A percentile compares a stretch with the other conserved stretches of the same genome.
These are phyloP conservation scores for Sigmodon hispidus DNA, from an alignment of 2,113 vertebrate genomes.

Conservation along the genomic window DNA sequence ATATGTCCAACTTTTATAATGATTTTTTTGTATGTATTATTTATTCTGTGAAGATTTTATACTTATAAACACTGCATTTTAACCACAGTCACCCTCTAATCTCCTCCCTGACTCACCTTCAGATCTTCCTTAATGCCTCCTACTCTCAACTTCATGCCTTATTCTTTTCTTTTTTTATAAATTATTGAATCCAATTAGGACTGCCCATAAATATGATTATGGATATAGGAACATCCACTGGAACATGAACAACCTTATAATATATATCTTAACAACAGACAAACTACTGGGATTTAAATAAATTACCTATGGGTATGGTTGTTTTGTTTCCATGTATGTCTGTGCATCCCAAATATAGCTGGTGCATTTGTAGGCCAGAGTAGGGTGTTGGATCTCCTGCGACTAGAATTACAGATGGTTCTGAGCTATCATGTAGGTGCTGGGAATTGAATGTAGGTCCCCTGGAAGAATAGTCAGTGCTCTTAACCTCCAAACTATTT, in stretches of 20 bases:
- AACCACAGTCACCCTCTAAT: too few relatives aligned
- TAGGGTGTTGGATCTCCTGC: not conserved
- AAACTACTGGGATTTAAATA: conserved; percentile 21
- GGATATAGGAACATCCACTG: too few relatives aligned
- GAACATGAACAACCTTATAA: not conserved
- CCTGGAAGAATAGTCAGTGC: not conserved
- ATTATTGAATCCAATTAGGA: not conserved
- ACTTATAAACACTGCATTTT: not conserved
- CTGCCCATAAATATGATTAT: not conserved
- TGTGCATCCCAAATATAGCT: not conserved
- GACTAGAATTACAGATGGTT: not conserved
- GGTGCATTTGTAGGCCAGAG: not conserved
- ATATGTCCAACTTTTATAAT: not conserved
- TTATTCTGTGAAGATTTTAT: not conserved
- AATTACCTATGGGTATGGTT: not conserved
- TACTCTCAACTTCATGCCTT: not conserved
- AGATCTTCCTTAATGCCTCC: not conserved
- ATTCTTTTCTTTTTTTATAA: not conserved
- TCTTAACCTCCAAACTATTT: not conserved
- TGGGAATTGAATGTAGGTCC: not conserved
- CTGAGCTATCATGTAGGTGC: not conserved
- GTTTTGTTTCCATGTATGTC: not conserved
- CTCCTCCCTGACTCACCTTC: not conserved
- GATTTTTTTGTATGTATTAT: not conserved
- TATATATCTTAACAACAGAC: not conserved